phyloP scores from a whole-genome alignment of 2,113 vertebrate species.

The Python bivittatus region DNA sequence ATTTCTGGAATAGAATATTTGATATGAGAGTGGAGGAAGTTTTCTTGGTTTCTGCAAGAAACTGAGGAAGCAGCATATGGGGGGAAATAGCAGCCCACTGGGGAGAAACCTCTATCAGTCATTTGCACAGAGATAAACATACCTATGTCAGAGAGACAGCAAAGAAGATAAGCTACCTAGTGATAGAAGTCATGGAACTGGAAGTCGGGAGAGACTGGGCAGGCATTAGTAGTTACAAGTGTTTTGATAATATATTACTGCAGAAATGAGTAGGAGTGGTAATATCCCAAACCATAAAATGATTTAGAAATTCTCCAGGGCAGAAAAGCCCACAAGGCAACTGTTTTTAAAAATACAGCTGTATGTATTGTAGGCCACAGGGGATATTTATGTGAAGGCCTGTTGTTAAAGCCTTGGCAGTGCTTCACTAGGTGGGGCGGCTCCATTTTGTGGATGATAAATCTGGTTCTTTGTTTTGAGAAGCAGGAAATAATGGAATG shows the following conservation, averaged over 20 bases:
- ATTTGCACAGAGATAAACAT: not conserved
- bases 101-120: not conserved
- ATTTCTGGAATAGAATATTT: not conserved
- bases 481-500: slow-evolving; percentile 24
- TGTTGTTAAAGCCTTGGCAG: slow-evolving; percentile 33
- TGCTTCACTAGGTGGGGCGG: slow-evolving; percentile 21
- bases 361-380: slow-evolving; percentile 3
- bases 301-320: not conserved
- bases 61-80: not conserved
- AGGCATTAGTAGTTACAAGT: not conserved
- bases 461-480: slow-evolving; percentile 28
- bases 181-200: not conserved
- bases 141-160: not conserved
- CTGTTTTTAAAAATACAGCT: slow-evolving; percentile 32
- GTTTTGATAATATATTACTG: slow-evolving; percentile 15
- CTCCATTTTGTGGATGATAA: slow-evolving; percentile 31
- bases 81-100: not conserved
- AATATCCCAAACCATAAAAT: slow-evolving; percentile 2
- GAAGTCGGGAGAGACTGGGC: not conserved
- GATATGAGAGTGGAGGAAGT: not conserved
- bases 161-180: not conserved
- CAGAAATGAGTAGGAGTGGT: slow-evolving; percentile 18
- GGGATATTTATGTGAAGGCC: slow-evolving; percentile 26
- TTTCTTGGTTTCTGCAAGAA: not conserved
- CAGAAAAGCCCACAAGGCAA: slow-evolving; percentile 3